Evolutionary conservation across 2,888 invertebrate species (phyloP).

Genomic region (Ethmia dodecea): DNA sequence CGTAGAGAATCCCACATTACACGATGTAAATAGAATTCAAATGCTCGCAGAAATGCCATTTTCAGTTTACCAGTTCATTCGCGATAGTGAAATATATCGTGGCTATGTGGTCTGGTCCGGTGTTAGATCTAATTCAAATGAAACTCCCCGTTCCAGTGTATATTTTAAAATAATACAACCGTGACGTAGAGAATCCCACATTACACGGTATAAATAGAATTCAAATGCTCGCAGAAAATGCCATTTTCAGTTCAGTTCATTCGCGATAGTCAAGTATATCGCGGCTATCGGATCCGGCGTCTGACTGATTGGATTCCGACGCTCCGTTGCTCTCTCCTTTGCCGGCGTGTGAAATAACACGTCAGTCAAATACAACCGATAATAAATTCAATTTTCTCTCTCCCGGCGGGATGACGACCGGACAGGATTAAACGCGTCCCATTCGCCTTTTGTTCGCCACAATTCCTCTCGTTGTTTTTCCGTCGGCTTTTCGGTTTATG

Average conservation of each 20-base stretch:
- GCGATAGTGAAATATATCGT: constrained; percentile 39
- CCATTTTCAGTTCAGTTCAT: too few relatives aligned
- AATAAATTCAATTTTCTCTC: constrained; percentile 75
- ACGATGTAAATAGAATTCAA: too few relatives aligned
- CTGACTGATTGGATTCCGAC: constrained; percentile 68
- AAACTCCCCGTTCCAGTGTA: too few relatives aligned
- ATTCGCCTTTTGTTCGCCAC: constrained; percentile 68
- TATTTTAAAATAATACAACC: too few relatives aligned
- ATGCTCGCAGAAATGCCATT: constrained; percentile 59
- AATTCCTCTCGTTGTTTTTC: constrained; percentile 46
- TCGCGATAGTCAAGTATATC: constrained; percentile 40
- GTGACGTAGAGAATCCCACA: too few relatives aligned
- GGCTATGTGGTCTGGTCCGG: too few relatives aligned
- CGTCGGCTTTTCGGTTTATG: constrained; percentile 25
- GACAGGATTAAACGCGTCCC: constrained; percentile 70
- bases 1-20: too few relatives aligned
- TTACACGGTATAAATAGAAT: too few relatives aligned
- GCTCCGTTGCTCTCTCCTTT: constrained; percentile 47
- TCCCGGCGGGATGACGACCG: constrained; percentile 61
- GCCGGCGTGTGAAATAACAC: constrained; percentile 72
- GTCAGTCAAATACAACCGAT: constrained; percentile 74
- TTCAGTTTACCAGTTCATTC: constrained; percentile 48
- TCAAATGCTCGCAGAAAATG: too few relatives aligned
- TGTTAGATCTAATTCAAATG: too few relatives aligned
- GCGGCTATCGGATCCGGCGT: constrained; percentile 47